A percentile compares a stretch with the other conserved stretches of the same genome.
These are phyloP conservation scores for Apaloderma vittatum DNA, from an alignment of 2,113 vertebrate genomes.

Conservation along the genomic window DNA sequence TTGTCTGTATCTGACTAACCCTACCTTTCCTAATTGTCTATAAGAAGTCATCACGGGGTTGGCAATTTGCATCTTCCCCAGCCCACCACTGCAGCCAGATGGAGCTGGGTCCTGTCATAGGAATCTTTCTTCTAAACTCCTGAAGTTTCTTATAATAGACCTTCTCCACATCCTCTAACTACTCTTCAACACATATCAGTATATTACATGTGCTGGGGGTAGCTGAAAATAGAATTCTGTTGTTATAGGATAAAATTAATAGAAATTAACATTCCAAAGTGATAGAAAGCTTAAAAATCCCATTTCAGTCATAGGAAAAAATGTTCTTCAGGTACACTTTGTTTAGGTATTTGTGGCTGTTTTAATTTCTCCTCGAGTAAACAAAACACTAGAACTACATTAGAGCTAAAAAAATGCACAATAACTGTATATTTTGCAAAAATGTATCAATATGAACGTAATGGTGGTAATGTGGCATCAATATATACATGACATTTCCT, in stretches of 20 bases:
- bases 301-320: background rate
- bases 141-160: background rate
- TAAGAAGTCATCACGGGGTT: background rate
- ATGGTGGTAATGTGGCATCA: background rate
- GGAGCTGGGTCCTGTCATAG: rapidly evolving
- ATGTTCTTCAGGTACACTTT: background rate
- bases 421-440: background rate
- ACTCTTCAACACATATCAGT: background rate
- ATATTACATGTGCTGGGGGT: background rate
- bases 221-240: background rate
- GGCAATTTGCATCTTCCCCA: background rate
- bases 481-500: background rate
- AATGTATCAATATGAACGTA: background rate
- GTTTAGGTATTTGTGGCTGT: background rate
- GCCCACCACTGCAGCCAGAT: background rate
- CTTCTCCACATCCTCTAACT: background rate
- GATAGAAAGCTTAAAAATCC: background rate
- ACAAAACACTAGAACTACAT: background rate
- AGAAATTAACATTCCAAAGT: background rate
- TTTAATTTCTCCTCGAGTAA: background rate
- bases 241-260: background rate
- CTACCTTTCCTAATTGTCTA: background rate
- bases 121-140: background rate
- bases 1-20: background rate
- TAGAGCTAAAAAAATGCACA: background rate